A percentile compares a stretch with the other conserved stretches of the same genome.
Conservation (phyloP, 2,797 vertebrate species). For the Heliangelus exortis region DNA sequence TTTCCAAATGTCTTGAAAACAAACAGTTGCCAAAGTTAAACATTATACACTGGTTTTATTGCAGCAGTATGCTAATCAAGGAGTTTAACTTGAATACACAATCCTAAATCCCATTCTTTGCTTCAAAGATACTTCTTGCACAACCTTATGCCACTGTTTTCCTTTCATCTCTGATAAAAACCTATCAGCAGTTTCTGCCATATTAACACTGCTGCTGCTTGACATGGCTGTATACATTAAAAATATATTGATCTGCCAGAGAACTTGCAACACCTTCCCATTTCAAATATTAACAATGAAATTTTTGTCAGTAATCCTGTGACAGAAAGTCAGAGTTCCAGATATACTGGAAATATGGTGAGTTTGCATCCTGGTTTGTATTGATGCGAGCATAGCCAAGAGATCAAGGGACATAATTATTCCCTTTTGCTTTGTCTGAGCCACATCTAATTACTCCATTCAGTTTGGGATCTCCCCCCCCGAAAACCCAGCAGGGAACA, state of each 20-base stretch:
- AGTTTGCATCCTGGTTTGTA: background rate
- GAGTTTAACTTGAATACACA: background rate
- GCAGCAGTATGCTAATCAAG: background rate
- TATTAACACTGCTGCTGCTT: background rate
- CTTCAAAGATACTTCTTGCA: background rate
- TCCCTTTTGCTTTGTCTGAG: background rate
- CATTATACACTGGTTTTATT: background rate
- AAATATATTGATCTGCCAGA: background rate
- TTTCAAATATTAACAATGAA: background rate
- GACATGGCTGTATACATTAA: background rate
- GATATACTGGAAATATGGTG: background rate
- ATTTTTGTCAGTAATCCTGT: background rate
- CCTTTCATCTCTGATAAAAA: conserved; percentile 5
- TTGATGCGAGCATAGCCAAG: background rate
- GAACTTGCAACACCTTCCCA: background rate
- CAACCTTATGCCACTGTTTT: background rate
- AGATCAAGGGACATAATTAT: background rate
- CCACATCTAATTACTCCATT: background rate
- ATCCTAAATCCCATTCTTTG: background rate
- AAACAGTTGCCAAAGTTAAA: background rate
- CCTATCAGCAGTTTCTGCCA: background rate
- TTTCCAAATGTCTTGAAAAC: background rate
- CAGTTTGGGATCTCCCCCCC: background rate
- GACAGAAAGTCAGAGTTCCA: background rate
- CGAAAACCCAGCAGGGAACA: background rate